Percentiles rank a stretch among this genome's conserved stretches.
phyloP scores from a whole-genome alignment of 2,113 vertebrate genomes.

The Jaculus jaculus region DNA sequence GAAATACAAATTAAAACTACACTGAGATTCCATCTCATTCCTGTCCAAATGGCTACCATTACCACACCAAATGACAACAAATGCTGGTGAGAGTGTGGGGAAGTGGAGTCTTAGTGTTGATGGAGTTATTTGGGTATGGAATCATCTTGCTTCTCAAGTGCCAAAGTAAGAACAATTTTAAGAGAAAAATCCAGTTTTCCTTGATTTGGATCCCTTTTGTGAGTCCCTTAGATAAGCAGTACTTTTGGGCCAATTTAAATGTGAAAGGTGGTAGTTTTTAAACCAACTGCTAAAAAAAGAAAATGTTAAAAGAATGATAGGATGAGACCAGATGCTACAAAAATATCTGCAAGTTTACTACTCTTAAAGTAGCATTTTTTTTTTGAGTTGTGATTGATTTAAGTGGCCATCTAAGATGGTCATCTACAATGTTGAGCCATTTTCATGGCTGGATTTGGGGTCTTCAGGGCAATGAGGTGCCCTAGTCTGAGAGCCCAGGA shows the following conservation, averaged over 20 bases:
- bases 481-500: neutral
- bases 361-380: neutral
- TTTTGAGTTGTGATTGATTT: neutral
- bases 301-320: neutral
- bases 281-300: slow-evolving; percentile 5
- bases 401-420: neutral
- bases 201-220: neutral
- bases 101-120: neutral
- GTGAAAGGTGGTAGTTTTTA: slow-evolving; percentile 1
- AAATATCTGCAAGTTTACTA: neutral
- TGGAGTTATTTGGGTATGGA: neutral
- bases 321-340: neutral
- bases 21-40: too few species aligned
- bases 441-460: neutral
- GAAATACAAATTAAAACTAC: too few species aligned
- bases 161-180: neutral
- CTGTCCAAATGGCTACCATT: too few species aligned
- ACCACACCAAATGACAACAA: too few species aligned
- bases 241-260: slow-evolving; percentile 10
- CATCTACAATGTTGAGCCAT: neutral
- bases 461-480: neutral
- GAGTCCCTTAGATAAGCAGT: neutral
- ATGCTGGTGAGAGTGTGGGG: neutral
- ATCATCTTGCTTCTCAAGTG: neutral
- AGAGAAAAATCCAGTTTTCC: neutral